Evolutionary conservation across 2,888 invertebrate genomes (phyloP).

Genomic region (Hymenopus coronatus): DNA sequence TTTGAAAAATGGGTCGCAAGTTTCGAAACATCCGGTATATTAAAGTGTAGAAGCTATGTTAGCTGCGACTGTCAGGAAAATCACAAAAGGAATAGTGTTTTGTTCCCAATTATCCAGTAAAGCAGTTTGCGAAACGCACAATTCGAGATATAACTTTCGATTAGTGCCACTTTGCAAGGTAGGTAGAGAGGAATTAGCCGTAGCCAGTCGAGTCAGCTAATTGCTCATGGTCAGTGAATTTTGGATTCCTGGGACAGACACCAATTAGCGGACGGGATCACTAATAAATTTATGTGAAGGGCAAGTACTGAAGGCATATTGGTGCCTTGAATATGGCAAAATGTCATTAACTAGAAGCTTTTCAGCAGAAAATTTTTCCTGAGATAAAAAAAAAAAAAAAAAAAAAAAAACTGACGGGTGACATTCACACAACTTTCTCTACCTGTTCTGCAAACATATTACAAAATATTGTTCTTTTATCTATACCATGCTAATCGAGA

Average conservation of each 20-base stretch:
- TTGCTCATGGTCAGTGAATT: background rate
- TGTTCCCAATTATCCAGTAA: background rate
- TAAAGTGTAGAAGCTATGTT: too few relatives aligned
- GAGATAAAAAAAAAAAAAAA: too few relatives aligned
- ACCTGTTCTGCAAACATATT: too few relatives aligned
- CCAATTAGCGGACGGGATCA: background rate
- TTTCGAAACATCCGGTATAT: too few relatives aligned
- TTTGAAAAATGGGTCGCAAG: too few relatives aligned
- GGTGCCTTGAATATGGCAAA: background rate
- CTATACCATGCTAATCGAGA: too few relatives aligned
- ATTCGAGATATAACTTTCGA: background rate
- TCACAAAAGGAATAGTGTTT: background rate
- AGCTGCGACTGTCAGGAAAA: background rate
- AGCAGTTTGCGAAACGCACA: background rate
- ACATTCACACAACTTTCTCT: too few relatives aligned
- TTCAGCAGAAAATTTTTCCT: too few relatives aligned
- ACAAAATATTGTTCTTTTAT: too few relatives aligned
- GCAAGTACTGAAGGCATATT: background rate
- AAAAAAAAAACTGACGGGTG: too few relatives aligned
- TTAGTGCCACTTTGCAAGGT: background rate
- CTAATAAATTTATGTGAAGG: background rate
- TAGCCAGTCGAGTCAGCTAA: background rate
- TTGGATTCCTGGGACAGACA: background rate
- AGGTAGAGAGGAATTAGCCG: background rate
- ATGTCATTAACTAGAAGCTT: background rate